Evolutionary conservation across 2,888 invertebrate genomes (phyloP).

Genomic region (Polyploca ridens): DNA sequence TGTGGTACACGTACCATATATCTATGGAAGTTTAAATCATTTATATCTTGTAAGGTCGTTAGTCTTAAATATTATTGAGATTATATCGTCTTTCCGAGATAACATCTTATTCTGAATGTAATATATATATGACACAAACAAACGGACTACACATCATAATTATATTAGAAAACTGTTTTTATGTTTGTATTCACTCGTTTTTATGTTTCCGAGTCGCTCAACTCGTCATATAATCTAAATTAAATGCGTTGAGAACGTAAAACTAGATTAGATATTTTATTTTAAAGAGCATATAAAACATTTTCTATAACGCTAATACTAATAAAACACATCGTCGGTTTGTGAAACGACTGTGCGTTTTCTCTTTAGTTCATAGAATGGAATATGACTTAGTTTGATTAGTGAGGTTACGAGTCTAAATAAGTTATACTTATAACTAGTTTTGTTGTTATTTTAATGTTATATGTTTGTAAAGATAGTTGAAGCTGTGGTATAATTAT

Average conservation of each 20-base stretch:
- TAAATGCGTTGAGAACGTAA: neutral
- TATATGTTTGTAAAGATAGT: neutral
- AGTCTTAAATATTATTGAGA: neutral
- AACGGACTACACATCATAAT: neutral
- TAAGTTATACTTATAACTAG: neutral
- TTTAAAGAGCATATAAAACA: conserved; percentile 1
- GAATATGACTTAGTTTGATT: neutral
- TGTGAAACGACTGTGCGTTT: neutral
- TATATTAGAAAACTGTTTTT: conserved; percentile 4
- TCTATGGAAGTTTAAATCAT: too few species aligned
- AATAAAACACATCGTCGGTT: neutral
- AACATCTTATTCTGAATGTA: neutral
- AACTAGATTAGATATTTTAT: conserved; percentile 7
- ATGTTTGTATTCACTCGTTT: neutral
- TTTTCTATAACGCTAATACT: conserved; percentile 6
- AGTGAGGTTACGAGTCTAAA: neutral
- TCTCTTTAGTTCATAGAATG: conserved; percentile 2
- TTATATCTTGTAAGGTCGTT: too few species aligned
- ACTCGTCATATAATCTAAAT: neutral
- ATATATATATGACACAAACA: neutral
- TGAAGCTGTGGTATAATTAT: too few species aligned
- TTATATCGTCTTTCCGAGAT: neutral
- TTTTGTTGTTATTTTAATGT: neutral
- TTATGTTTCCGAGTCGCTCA: conserved; percentile 5
- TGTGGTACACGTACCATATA: too few species aligned